Evolutionary conservation across 2,113 vertebrate species (phyloP).

Genomic region (Leptocoma aspasia): DNA sequence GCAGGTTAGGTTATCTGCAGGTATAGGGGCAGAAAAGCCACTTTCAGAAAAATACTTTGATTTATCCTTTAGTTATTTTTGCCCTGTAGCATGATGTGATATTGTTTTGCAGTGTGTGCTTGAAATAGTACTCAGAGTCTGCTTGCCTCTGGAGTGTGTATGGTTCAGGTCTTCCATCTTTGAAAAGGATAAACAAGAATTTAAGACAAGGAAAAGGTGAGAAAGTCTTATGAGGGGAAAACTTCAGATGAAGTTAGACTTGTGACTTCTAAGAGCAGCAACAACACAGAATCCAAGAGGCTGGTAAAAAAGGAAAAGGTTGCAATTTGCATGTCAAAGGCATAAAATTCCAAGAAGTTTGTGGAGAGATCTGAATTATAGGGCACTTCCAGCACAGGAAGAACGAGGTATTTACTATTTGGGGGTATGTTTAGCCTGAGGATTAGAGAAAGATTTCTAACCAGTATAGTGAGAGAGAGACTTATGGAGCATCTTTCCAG

Average conservation of each 20-base stretch:
- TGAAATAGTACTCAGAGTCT: neutral
- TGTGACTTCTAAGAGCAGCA: neutral
- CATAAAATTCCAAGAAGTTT: neutral
- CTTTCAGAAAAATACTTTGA: neutral
- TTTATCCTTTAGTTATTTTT: neutral
- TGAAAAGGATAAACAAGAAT: neutral
- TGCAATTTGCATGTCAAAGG: neutral
- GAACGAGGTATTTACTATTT: neutral
- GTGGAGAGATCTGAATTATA: neutral
- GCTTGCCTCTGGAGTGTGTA: neutral
- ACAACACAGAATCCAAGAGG: neutral
- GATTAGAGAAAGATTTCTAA: neutral
- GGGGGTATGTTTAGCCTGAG: neutral
- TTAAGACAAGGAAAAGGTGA: neutral
- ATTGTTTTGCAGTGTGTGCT: neutral
- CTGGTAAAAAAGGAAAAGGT: neutral
- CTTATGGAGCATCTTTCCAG: neutral
- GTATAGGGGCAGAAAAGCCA: neutral
- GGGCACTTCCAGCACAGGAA: neutral
- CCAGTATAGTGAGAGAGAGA: neutral
- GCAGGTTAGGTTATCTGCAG: neutral
- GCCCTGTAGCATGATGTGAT: neutral
- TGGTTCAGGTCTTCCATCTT: neutral
- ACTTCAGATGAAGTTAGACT: neutral
- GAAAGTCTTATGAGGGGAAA: fast-evolving